A percentile compares a stretch with the other conserved stretches of the same genome.
Conservation (phyloP, 2,113 vertebrate species). For the Chloroceryle aenea region DNA sequence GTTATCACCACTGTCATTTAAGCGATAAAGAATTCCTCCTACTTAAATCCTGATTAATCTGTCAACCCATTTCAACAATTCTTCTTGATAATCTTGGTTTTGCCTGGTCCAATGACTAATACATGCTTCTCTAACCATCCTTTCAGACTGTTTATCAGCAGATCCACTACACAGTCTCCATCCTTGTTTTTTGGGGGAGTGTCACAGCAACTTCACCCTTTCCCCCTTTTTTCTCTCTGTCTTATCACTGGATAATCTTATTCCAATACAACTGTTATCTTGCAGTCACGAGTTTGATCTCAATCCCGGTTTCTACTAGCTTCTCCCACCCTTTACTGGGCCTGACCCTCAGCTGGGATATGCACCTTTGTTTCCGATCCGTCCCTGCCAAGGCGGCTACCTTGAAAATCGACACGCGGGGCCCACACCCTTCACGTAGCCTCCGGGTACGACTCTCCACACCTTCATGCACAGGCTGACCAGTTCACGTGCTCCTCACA, state of each 20-base stretch:
- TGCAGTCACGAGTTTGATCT: not conserved
- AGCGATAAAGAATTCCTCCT: not conserved
- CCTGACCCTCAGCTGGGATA: not conserved
- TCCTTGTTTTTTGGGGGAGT: not conserved
- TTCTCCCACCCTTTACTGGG: not conserved
- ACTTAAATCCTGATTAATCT: not conserved
- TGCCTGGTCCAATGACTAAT: not conserved
- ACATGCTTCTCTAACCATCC: not conserved
- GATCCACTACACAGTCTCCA: not conserved
- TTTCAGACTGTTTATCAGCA: not conserved
- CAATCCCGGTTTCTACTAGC: not conserved
- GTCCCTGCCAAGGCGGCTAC: not conserved
- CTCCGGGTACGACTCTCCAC: accelerated
- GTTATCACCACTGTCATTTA: not conserved
- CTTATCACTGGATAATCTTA: not conserved
- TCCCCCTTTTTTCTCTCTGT: not conserved
- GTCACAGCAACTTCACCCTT: not conserved
- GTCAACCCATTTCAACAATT: not conserved
- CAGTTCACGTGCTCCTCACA: not conserved
- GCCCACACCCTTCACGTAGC: not conserved
- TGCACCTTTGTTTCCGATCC: not conserved
- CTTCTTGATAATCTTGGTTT: not conserved
- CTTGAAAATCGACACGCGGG: not conserved
- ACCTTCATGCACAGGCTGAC: too few relatives aligned
- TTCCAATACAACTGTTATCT: not conserved